Evolutionary conservation across 1,140 invertebrate species (phyloP).

Genomic region (Episyrphus balteatus): DNA sequence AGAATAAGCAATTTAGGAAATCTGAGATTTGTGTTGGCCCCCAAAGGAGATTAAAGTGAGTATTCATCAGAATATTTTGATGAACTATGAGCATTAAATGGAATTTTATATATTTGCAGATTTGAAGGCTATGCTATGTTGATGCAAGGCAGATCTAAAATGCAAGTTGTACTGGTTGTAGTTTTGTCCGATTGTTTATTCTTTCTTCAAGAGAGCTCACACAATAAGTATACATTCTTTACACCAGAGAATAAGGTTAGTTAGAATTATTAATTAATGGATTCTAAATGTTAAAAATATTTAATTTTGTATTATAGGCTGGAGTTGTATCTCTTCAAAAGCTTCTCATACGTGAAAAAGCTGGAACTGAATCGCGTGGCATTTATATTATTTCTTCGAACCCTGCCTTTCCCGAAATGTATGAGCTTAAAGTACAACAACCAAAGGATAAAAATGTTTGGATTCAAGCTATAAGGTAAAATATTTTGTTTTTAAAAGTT

Average conservation of each 20-base stretch:
- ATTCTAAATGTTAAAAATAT: neutral
- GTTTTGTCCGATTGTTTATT: slow-evolving; percentile 85
- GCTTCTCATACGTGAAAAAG: slow-evolving; percentile 82
- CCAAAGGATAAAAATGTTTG: slow-evolving; percentile 80
- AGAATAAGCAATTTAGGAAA: slow-evolving; percentile 83
- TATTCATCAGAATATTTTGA: neutral
- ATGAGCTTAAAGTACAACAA: slow-evolving; percentile 80
- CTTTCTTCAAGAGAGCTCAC: slow-evolving; percentile 78
- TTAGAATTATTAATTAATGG: too few species aligned
- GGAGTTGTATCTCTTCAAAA: slow-evolving; percentile 85
- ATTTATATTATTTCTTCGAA: slow-evolving; percentile 84
- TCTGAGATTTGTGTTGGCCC: slow-evolving; percentile 77
- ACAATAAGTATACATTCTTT: slow-evolving; percentile 73
- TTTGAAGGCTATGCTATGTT: slow-evolving; percentile 76
- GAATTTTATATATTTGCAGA: slow-evolving; percentile 33
- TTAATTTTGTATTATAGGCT: slow-evolving; percentile 48
- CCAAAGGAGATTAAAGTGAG: slow-evolving; percentile 63
- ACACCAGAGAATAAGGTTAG: slow-evolving; percentile 72
- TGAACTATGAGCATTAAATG: neutral
- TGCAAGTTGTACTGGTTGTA: slow-evolving; percentile 72
- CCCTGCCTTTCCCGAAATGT: slow-evolving; percentile 85
- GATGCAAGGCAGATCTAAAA: slow-evolving; percentile 74
- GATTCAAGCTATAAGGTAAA: slow-evolving; percentile 70
- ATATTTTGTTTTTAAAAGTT: too few species aligned
- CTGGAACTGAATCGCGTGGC: slow-evolving; percentile 74